Percentiles rank a stretch among this genome's conserved stretches.
These are phyloP conservation scores for Oncorhynchus masou DNA, from an alignment of 2,113 vertebrate species.

Conservation along the genomic window DNA sequence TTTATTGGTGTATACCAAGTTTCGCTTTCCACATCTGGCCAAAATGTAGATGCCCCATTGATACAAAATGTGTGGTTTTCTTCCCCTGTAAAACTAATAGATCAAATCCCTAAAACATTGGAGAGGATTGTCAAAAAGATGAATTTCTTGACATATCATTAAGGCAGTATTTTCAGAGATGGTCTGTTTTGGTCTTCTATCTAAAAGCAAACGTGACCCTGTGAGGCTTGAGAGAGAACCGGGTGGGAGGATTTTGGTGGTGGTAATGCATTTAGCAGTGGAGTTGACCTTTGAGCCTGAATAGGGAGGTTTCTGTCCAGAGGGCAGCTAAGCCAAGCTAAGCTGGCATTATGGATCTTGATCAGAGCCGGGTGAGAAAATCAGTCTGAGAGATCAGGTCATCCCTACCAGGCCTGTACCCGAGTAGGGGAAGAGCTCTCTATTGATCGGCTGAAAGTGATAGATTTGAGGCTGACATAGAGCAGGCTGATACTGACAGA, in stretches of 20 bases:
- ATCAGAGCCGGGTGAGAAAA: constrained; percentile 45
- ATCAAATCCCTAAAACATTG: too few relatives aligned
- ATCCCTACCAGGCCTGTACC: constrained; percentile 37
- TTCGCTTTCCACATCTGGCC: not conserved
- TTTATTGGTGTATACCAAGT: not conserved
- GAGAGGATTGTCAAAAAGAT: too few relatives aligned
- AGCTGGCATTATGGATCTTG: constrained; percentile 60
- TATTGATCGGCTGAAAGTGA: constrained; percentile 45
- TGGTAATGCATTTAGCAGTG: constrained; percentile 45
- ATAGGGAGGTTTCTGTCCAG: constrained; percentile 51
- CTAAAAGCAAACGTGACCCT: constrained; percentile 29
- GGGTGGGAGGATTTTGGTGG: constrained; percentile 31
- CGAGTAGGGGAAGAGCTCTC: constrained; percentile 46
- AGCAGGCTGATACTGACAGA: constrained; percentile 31
- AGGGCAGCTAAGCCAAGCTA: constrained; percentile 58
- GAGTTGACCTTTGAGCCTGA: constrained; percentile 48
- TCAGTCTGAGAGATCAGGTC: constrained; percentile 60
- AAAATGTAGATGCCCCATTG: constrained; percentile 2
- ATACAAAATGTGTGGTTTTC: not conserved
- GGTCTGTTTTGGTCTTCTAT: constrained; percentile 2
- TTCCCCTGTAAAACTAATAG: not conserved
- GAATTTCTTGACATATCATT: too few relatives aligned
- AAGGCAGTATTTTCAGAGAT: not conserved
- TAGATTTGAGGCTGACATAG: constrained; percentile 52
- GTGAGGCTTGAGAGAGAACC: constrained; percentile 29